Evolutionary conservation across 2,113 vertebrate species (phyloP).

Genomic region (Peromyscus leucopus): DNA sequence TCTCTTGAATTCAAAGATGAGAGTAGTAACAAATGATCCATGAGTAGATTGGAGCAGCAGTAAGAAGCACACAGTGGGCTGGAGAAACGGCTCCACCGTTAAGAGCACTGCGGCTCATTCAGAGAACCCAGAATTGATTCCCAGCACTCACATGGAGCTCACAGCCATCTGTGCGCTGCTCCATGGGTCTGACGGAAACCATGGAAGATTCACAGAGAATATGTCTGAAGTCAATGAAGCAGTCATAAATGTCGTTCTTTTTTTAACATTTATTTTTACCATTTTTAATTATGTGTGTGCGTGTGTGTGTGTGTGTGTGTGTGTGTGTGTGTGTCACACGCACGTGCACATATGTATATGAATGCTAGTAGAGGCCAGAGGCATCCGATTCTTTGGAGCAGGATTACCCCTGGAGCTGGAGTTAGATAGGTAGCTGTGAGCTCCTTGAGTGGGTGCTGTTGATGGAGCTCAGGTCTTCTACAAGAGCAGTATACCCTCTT

Average conservation of each 20-base stretch:
- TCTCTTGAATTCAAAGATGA: constrained; percentile 39
- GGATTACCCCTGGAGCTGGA: neutral
- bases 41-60: neutral
- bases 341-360: too few species aligned
- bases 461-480: neutral
- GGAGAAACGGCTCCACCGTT: neutral
- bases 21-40: neutral
- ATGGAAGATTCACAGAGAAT: neutral
- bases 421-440: neutral
- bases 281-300: neutral
- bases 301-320: neutral
- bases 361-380: neutral
- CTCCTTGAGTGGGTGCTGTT: neutral
- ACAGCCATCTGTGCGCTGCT: neutral
- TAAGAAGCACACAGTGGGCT: neutral
- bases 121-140: neutral
- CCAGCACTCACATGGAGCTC: neutral
- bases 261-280: neutral
- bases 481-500: neutral
- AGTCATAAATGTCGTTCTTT: neutral
- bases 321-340: too few species aligned
- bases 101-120: neutral
- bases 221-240: neutral
- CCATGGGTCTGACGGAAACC: neutral
- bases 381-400: neutral